Conservation (phyloP, 2,888 invertebrate genomes). For the Scaptomyza cyrtandrae region DNA sequence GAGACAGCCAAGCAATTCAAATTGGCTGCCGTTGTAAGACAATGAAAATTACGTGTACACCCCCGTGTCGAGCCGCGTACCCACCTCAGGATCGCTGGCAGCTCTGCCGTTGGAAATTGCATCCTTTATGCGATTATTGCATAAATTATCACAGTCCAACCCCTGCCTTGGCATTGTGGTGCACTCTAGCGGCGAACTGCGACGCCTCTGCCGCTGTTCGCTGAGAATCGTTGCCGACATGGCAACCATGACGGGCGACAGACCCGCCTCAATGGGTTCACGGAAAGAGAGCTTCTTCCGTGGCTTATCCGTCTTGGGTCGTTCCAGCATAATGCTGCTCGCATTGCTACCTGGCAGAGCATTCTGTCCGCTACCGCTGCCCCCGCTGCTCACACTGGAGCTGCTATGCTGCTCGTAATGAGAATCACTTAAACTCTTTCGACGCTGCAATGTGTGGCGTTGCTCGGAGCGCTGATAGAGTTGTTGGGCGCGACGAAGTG, state of each 20-base stretch:
- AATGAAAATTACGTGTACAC: constrained; percentile 57
- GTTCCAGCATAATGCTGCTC: constrained; percentile 71
- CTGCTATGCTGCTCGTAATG: constrained; percentile 69
- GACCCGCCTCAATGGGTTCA: constrained; percentile 87
- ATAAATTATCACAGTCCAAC: constrained; percentile 72
- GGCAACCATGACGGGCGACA: constrained; percentile 42
- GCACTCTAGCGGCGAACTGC: constrained; percentile 77
- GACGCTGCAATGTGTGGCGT: constrained; percentile 69
- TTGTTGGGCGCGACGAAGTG: constrained; percentile 76
- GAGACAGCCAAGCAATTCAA: constrained; percentile 32
- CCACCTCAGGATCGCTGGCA: constrained; percentile 67
- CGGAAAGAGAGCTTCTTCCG: constrained; percentile 94
- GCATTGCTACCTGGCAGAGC: constrained; percentile 53
- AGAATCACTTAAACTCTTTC: constrained; percentile 78
- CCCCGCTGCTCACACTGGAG: constrained; percentile 81
- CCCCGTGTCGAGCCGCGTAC: constrained; percentile 35
- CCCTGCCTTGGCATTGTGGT: constrained; percentile 14
- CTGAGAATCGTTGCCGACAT: constrained; percentile 39
- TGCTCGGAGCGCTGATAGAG: constrained; percentile 69
- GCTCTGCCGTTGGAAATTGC: constrained; percentile 57
- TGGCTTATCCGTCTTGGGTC: constrained; percentile 86
- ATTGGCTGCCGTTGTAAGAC: constrained; percentile 5
- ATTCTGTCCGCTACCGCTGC: constrained; percentile 85
- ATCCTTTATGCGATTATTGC: constrained; percentile 75
- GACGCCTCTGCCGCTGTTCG: constrained; percentile 61